A percentile compares a stretch with the other conserved stretches of the same genome.
These are phyloP conservation scores for Phyllostomus hastatus DNA, from an alignment of 2,113 vertebrate species.

Conservation along the genomic window DNA sequence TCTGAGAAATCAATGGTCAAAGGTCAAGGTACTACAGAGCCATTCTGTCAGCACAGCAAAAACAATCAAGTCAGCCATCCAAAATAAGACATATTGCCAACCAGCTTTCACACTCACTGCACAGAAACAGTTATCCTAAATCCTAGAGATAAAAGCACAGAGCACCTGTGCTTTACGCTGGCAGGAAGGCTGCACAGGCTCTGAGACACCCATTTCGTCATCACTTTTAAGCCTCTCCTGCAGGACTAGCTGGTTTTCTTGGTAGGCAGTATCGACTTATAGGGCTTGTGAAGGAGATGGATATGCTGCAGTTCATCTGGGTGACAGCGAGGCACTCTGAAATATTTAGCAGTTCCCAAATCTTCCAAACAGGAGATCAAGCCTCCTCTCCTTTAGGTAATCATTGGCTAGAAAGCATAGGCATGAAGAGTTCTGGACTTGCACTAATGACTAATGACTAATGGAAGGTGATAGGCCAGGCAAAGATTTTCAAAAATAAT, in stretches of 20 bases:
- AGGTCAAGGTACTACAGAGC: neutral
- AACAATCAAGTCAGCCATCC: neutral
- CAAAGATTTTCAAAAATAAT: neutral
- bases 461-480: neutral
- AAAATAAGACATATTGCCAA: neutral
- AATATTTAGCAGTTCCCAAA: neutral
- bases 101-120: neutral
- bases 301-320: neutral
- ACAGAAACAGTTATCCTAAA: neutral
- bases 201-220: neutral
- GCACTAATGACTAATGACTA: neutral
- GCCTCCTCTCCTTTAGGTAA: neutral
- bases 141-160: neutral
- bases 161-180: conserved; percentile 12
- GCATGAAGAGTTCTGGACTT: neutral
- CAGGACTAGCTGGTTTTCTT: neutral
- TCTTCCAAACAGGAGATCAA: neutral
- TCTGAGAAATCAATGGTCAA: conserved; percentile 4
- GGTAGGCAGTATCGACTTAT: accelerated
- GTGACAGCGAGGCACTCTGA: neutral
- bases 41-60: neutral
- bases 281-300: neutral
- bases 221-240: neutral
- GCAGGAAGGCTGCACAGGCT: neutral
- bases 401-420: neutral